These are phyloP conservation scores for Phylloscopus whistleri DNA, from an alignment of 2,113 vertebrate species.

Conservation along the genomic window DNA sequence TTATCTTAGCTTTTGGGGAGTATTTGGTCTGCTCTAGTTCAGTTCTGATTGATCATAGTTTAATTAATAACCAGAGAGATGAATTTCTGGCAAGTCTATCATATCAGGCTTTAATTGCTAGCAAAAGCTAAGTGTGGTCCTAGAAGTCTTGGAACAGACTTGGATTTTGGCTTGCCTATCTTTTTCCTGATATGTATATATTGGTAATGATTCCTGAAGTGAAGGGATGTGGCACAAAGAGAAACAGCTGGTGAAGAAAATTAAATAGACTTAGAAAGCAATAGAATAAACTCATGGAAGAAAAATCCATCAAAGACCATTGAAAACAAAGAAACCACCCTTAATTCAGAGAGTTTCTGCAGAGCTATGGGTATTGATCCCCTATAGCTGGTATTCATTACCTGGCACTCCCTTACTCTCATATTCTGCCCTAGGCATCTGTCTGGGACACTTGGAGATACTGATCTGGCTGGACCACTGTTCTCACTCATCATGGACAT, in stretches of 20 bases:
- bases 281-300: not conserved
- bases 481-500: not conserved
- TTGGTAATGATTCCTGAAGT: not conserved
- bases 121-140: not conserved
- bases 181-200: not conserved
- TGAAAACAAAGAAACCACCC: not conserved
- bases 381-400: fast-evolving
- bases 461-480: not conserved
- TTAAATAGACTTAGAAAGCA: not conserved
- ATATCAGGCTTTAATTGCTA: not conserved
- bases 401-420: not conserved
- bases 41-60: not conserved
- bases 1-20: not conserved
- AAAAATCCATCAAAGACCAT: not conserved
- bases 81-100: not conserved
- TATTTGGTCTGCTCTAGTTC: not conserved
- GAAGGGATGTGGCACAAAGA: not conserved
- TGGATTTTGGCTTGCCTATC: not conserved
- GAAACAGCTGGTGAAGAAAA: not conserved
- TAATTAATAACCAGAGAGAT: not conserved
- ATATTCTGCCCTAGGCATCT: not conserved
- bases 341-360: not conserved
- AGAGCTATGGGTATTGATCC: not conserved
- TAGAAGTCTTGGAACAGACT: not conserved
- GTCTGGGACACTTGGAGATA: not conserved